These are phyloP conservation scores for Aldabrachelys gigantea DNA, from an alignment of 2,113 vertebrate genomes.

Conservation along the genomic window DNA sequence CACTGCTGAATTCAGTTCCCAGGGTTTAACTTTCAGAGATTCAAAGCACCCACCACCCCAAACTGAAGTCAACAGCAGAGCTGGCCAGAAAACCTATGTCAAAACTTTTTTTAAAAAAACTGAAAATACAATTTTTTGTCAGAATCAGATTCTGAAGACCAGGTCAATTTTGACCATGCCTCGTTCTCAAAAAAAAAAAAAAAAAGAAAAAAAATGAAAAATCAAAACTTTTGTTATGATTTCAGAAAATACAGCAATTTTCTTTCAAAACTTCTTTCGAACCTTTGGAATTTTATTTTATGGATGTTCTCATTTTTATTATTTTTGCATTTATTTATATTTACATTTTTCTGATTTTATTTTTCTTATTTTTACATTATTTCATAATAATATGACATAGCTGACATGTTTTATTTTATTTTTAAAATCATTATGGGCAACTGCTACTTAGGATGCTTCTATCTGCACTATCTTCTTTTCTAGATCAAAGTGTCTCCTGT, in stretches of 20 bases:
- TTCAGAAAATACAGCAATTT: no score
- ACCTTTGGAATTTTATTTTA: not conserved
- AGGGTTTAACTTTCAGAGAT: not conserved
- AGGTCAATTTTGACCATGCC: no score
- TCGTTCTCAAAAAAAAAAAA: no score
- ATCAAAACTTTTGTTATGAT: no score
- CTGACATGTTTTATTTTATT: not conserved
- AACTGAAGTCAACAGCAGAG: not conserved
- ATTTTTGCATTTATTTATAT: not conserved
- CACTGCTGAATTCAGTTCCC: not conserved
- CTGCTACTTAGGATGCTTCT: not conserved
- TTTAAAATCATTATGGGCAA: not conserved
- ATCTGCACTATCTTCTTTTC: not conserved
- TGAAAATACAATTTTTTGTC: no score
- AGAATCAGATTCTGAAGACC: no score
- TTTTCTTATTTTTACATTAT: not conserved
- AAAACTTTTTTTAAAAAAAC: no score
- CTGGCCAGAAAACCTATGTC: no score
- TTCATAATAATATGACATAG: not conserved
- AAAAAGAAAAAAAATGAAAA: no score
- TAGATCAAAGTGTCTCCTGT: not conserved
- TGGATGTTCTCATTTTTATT: not conserved
- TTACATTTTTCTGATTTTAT: not conserved
- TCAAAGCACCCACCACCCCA: not conserved
- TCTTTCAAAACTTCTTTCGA: no score